Base-by-base conservation (phyloP, 2,113 vertebrate species). In the Microtus ochrogaster region DNA sequence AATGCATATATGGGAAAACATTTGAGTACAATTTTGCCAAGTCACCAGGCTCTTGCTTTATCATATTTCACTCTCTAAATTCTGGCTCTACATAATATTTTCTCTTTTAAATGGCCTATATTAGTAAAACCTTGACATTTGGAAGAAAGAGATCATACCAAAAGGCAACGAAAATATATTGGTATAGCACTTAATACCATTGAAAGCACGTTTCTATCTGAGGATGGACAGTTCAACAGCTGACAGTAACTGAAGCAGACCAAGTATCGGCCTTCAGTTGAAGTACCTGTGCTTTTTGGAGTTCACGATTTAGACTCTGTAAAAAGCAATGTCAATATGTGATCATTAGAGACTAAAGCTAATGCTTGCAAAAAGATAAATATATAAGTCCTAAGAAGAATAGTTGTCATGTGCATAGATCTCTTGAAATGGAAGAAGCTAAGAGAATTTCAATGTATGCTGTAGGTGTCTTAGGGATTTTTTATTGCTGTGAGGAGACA, bases 271-370 rank as follows among this genome's bases (percentile, higher is more conserved):
- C 26, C 58, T 90, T 96, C 8, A 66, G 7, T 14, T 58, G 41
- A 74, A 21, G 47, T 39, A 70, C 58, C 65, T 88, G 70, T 74
- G 76, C 94, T 84, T 2, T 89, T 17, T 58, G 58, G 19, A 58
- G 58, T 12, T 30, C 65, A 66, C 10, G 0, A 28, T 66, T 81
- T 82, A 77, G 4, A 44, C 70, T 95, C 7, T 86, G n/a, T 92
- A 77, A 93, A 91, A 28, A 92, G 14, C 7, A 76, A 47, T 79
- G 73, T 33, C 63, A 52, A 94, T 83, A 89, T 86, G 55, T 82
- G 72, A 28, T 83, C 13, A 36, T 47, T 78, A 85, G 3, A 6
- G 33, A 92, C 14, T 36, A 55, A 93, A 73, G 30, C 26, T 10
- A 39, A n/a, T 72, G 1, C 52, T 10, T 81, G 3, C 85, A 66